These are phyloP conservation scores for Sebastes reedi DNA, from an alignment of 2,797 vertebrate genomes.

Conservation along the genomic window DNA sequence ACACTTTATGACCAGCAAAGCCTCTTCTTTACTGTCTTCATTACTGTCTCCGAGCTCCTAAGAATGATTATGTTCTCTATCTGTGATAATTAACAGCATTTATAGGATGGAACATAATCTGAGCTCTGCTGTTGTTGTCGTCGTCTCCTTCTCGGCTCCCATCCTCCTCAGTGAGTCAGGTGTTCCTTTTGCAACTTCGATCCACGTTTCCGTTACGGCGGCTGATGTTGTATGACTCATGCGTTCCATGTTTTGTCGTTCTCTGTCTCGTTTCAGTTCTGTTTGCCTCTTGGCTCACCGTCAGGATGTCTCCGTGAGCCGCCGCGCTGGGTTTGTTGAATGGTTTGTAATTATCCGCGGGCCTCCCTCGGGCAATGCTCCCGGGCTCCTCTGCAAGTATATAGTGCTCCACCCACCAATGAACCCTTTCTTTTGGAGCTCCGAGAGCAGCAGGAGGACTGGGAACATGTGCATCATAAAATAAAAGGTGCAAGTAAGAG, in stretches of 20 bases:
- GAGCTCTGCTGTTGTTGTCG: background rate
- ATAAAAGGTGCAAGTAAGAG: slow-evolving; percentile 6
- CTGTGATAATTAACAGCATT: slow-evolving; percentile 4
- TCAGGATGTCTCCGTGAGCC: slow-evolving; percentile 54
- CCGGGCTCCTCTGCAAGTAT: slow-evolving; percentile 58
- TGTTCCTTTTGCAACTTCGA: slow-evolving; percentile 5
- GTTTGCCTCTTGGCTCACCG: slow-evolving; percentile 64
- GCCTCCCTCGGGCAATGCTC: slow-evolving; percentile 71
- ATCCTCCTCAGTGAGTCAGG: slow-evolving; percentile 40
- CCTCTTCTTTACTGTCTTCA: slow-evolving; percentile 22
- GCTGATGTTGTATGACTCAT: slow-evolving; percentile 53
- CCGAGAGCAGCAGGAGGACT: slow-evolving; percentile 17
- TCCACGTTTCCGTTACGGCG: slow-evolving; percentile 25
- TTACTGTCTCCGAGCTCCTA: slow-evolving; percentile 24
- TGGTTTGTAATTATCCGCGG: slow-evolving; percentile 79
- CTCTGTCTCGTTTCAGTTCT: slow-evolving; percentile 38
- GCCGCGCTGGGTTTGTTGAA: slow-evolving; percentile 71
- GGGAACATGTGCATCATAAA: slow-evolving; percentile 13
- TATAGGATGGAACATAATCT: slow-evolving; percentile 3
- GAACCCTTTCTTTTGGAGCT: slow-evolving; percentile 33
- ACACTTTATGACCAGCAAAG: background rate
- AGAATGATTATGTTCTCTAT: background rate
- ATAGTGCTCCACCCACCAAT: slow-evolving; percentile 42
- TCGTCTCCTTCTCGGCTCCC: background rate
- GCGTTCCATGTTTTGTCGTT: slow-evolving; percentile 15